Evolutionary conservation across 2,113 vertebrate species (phyloP), one percentile per base, ranked within the genome.

Genomic region (Struthidea cinerea): DNA sequence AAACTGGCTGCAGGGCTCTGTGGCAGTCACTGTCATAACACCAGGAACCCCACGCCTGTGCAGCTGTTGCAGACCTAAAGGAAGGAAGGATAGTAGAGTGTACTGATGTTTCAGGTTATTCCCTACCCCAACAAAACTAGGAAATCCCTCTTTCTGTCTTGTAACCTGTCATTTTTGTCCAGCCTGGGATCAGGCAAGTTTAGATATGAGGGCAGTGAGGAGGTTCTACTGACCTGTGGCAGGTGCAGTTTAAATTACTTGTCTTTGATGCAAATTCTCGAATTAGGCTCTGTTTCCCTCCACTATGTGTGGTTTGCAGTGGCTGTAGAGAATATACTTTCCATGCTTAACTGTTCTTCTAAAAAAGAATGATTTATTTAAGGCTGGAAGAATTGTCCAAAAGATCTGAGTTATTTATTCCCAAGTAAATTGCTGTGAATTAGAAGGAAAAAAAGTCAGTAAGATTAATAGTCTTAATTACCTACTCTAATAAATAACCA

Each of bases 391-490:
- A 79, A 93, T 50, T 92, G 41, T 96, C 80, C 47, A 77, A 85
- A 92, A 94, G 24, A 83, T 94, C 68, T 47, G 64, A 57, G 81
- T 78, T 97, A 74, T 94, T 97, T 94, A 91, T 88, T 94, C 37
- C 46, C 46, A 89, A 94, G 82, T 93, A 97, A 82, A 49, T 60
- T 67, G 46, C 79, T 87, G 46, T 81, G 88, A 86, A 76, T 91
- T 47, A 50, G n/a, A 93, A 89, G 59, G 41, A 30, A 60, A 93
- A 97, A 92, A 96, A 88, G 63, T 89, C 37, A 35, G 86, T 96
- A 93, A 96, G 95, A 98, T 97, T 96, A 98, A 97, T 97, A 92
- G 39, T 90, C 93, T 96, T 97, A 97, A 97, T 98, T 97, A 96
- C 67, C 33, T 16, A 79, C 70, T 91, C 67, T 94, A 85, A 88